Base-by-base conservation (phyloP, 2,113 vertebrate genomes). In the Callocephalon fimbriatum region DNA sequence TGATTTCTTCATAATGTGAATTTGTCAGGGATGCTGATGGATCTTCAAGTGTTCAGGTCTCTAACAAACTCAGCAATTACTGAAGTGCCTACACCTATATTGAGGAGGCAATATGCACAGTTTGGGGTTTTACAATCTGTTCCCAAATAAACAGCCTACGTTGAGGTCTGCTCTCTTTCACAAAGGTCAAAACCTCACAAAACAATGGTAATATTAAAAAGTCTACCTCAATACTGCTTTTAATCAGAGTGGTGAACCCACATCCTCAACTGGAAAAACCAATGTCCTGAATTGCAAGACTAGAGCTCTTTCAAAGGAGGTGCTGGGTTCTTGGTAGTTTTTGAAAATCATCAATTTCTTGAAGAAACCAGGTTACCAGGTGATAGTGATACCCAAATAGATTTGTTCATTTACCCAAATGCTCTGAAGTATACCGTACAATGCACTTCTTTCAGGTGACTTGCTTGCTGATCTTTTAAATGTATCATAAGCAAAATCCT, bases 381-480 rank as follows among this genome's bases (percentile, higher is more conserved):
- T 51, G 82, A 74, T 14, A 45, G 19, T 2, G 12, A 47, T 27
- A 78, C 3, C 29, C 53, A 32, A 54, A 54, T 12, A 32, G 53
- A 54, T 32, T 15, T 58, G 56, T 14, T 22, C 32, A 35, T 58
- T 58, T 58, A 58, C 56, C 21, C 32, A 58, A 58, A 58, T 15
- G 56, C 56, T 90, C 63, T 53, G 42, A 66, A 92, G 15, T 31
- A n/a, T 9, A 77, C 10, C 7, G 15, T 50, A 83, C 31, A 62
- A 62, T 23, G 29, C 11, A 45, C 42, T 66, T 45, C 10, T 76
- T 78, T 47, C 44, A 92, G 32, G 27, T 84, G 59, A 87, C 27
- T 87, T 83, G 17, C 12, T 50, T 29, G 65, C 86, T 78, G 26
- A 84, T 82, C 56, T 94, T 97, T 94, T 47, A 45, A 95, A 93